Evolutionary conservation across 2,888 invertebrate species (phyloP).

Genomic region (Corbicula japonica): DNA sequence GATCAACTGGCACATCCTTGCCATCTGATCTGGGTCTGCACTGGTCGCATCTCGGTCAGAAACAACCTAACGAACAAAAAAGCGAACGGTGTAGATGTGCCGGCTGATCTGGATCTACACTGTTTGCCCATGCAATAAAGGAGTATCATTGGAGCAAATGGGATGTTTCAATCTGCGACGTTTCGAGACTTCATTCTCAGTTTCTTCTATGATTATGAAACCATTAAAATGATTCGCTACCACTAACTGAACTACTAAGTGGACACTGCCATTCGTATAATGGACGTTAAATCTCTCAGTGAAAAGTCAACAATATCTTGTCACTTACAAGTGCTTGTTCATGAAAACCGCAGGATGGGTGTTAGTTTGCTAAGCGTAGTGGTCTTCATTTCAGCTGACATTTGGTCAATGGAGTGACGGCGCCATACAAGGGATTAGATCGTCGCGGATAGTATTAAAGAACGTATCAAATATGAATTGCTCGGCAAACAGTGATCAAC

Average conservation of each 20-base stretch:
- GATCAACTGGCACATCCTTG: no score
- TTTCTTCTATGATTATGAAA: background rate
- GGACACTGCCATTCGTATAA: constrained; percentile 26
- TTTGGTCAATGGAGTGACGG: constrained; percentile 49
- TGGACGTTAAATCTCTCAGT: constrained; percentile 32
- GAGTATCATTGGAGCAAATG: no score
- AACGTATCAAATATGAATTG: constrained; percentile 41
- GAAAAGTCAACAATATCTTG: constrained; percentile 40
- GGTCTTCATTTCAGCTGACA: constrained; percentile 52
- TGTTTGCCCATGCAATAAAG: no score
- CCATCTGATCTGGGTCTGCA: no score
- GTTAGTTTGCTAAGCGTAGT: constrained; percentile 7
- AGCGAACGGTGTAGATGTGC: no score
- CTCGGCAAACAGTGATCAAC: constrained; percentile 36
- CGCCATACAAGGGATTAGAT: constrained; percentile 40
- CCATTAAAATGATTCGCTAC: constrained; percentile 7
- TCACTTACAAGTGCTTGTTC: constrained; percentile 42
- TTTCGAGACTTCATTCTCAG: no score
- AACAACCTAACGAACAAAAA: no score
- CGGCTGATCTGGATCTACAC: no score
- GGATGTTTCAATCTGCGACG: no score
- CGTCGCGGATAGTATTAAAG: constrained; percentile 18
- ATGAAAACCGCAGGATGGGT: constrained; percentile 30
- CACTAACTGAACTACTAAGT: constrained; percentile 5
- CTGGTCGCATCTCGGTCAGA: no score